A percentile compares a stretch with the other conserved stretches of the same genome.
Conservation (phyloP, 2,888 invertebrate species). For the Erebia palarica region DNA sequence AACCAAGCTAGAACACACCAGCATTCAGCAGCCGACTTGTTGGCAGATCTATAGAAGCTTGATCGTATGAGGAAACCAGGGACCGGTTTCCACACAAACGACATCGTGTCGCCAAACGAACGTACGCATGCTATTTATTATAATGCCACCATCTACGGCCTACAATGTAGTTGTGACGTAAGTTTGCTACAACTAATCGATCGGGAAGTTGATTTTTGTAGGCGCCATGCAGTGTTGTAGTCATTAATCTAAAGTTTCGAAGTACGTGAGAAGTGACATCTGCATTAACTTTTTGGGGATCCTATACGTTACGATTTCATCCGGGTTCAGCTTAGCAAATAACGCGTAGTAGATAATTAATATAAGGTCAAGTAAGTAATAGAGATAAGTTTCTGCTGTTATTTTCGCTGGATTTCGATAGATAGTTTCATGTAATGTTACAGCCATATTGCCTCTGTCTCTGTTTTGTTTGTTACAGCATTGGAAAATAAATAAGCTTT, state of each 20-base stretch:
- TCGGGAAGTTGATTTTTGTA: conserved; percentile 21
- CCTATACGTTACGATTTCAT: no score
- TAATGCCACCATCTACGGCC: conserved; percentile 57
- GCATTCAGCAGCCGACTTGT: neutral
- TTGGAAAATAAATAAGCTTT: no score
- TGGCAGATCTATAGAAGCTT: conserved; percentile 13
- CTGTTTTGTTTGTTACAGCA: no score
- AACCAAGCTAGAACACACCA: neutral
- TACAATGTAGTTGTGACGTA: conserved; percentile 41
- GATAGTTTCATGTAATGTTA: no score
- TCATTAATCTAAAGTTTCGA: neutral
- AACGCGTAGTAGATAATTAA: neutral
- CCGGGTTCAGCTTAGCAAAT: neutral
- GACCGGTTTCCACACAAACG: conserved; percentile 58
- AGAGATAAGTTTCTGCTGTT: neutral
- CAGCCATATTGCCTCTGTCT: no score
- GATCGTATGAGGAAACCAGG: conserved; percentile 62
- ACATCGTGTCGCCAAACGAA: conserved; percentile 58
- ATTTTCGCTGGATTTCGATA: neutral
- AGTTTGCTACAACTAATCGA: conserved; percentile 14
- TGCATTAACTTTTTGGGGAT: neutral
- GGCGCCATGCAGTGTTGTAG: conserved; percentile 9
- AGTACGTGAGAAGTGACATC: neutral
- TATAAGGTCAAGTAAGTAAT: neutral
- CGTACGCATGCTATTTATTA: conserved; percentile 64